Conservation (phyloP, 2,113 vertebrate species). For the Dicaeum eximium region DNA sequence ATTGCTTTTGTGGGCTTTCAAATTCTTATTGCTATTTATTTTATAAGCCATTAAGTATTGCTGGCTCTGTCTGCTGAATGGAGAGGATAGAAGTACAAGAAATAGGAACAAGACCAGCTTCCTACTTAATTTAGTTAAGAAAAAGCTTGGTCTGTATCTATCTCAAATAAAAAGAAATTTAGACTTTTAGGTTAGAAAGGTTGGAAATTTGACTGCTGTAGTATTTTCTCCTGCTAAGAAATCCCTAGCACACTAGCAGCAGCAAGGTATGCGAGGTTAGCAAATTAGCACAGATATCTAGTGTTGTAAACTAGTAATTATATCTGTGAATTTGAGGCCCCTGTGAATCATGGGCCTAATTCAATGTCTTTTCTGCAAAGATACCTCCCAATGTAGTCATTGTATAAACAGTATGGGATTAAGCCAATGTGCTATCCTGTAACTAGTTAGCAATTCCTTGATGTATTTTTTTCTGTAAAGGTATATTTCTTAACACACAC, state of each 20-base stretch:
- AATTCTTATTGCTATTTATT: not conserved
- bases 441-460: not conserved
- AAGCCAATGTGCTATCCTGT: not conserved
- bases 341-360: not conserved
- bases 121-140: not conserved
- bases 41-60: not conserved
- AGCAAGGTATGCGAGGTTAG: not conserved
- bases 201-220: not conserved
- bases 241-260: not conserved
- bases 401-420: not conserved
- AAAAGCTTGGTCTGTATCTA: not conserved
- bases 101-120: not conserved
- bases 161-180: not conserved
- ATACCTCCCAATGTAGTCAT: not conserved
- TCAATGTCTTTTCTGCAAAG: not conserved
- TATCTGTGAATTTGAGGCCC: not conserved
- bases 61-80: not conserved
- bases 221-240: not conserved
- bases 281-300: not conserved
- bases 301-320: not conserved
- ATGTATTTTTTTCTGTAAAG: not conserved
- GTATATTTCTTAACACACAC: not conserved
- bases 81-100: not conserved
- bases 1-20: not conserved
- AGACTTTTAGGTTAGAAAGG: no score